A percentile compares a stretch with the other conserved stretches of the same genome.
Evolutionary conservation across 2,888 invertebrate genomes (phyloP).

Genomic region (Pecten maximus): DNA sequence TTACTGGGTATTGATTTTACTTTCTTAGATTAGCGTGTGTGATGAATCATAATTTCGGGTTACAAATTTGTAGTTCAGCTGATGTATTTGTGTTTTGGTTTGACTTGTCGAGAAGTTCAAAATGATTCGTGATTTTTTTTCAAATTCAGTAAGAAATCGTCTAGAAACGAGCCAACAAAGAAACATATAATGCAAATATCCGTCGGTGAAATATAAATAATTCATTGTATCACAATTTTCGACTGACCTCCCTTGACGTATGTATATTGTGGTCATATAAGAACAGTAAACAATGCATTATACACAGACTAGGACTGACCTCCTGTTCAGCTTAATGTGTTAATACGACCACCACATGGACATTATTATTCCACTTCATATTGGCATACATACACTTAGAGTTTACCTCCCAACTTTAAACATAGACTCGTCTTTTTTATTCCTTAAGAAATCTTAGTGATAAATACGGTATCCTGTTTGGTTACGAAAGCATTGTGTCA

Average conservation of each 20-base stretch:
- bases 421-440: background rate
- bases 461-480: background rate
- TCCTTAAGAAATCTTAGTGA: background rate
- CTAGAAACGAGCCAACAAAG: background rate
- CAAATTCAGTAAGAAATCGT: background rate
- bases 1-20: too few species aligned
- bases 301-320: background rate
- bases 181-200: background rate
- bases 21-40: too few species aligned
- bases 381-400: background rate
- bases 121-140: too few species aligned
- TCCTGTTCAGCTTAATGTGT: background rate
- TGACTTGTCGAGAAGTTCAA: background rate
- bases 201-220: background rate
- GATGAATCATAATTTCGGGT: background rate
- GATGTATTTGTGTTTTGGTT: background rate
- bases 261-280: background rate
- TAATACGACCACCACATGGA: background rate
- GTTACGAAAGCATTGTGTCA: background rate
- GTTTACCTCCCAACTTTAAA: background rate
- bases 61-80: background rate
- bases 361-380: background rate
- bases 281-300: background rate
- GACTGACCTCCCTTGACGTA: background rate
- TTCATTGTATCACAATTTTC: background rate